Evolutionary conservation across 2,113 vertebrate species (phyloP), one percentile per base, ranked within the genome.

Genomic region (Dicrurus megarhynchus): DNA sequence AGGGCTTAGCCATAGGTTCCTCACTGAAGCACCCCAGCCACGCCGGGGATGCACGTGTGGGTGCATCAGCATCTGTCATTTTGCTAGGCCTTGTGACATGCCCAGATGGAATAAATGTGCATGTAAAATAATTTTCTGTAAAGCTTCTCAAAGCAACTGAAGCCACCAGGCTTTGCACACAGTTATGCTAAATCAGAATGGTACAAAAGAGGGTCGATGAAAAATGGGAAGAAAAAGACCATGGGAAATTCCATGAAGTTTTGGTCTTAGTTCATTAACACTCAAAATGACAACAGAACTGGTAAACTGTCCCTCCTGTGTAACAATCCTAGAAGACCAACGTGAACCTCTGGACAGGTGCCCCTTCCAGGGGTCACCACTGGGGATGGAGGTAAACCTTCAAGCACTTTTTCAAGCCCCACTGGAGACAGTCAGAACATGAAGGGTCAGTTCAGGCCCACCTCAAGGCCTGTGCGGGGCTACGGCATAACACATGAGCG

Each of bases 1-100:
- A 52, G 37, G 28, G 55, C 19, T 93, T 69, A 77, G 71, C 76
- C 47, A 9, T 6, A n/a, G 49, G 9, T 60, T 65, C 37, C 57
- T 35, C 28, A 21, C 27, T 24, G 74, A 89, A 78, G 52, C 37
- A 46, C 18, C 47, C 23, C 2, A 0, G 37, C 33, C 39, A 7
- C 0, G 0, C 39, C 7, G 5, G 14, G 33, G 22, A 42, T 93
- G 39, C 47, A 27, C 0, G 0, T 44, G 73, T 64, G 49, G 57
- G 61, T 73, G 35, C 35, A 33, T 41, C 4, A 1, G 35, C 60
- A 28, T n/a, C 21, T 2, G 23, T 50, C 69, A 10, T 85, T 91
- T 71, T 79, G 13, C 49, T 52, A 49, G 49, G 52, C 65, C 60
- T 59, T 30, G 53, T 75, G 74, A 75, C 79, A 59, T 8, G 6